Base-by-base conservation (phyloP, 2,113 vertebrate genomes). In the Egretta garzetta region DNA sequence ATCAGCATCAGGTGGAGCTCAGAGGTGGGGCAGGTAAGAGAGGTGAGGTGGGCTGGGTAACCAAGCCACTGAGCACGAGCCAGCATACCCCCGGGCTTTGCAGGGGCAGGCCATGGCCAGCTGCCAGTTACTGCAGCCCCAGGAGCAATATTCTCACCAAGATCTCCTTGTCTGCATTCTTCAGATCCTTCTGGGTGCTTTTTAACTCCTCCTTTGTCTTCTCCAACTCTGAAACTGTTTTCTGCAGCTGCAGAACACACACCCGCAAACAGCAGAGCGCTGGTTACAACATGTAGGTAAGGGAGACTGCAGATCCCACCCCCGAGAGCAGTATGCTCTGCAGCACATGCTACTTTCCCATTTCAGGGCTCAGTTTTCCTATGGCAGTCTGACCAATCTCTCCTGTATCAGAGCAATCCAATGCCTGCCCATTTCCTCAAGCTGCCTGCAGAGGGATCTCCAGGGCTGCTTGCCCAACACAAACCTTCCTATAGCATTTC, bases 131-230 rank as follows among this genome's bases (percentile, higher is more conserved):
- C 86, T 91, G 75, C 72, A 86, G 60, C 24, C 72, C 8, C 1
- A 94, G 62, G 56, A 94, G 80, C 9, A 6, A 77, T 39, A 55
- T 50, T 91, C 97, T 98, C 94, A 99, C 99, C 92, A 94, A 95
- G 68, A 99, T 99, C 96, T 99, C 99, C 95, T 98, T 99, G 96
- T 99, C 99, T 4, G 99, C 98, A 49, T 81, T 98, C 88, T 97
- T 97, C 96, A 99, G 97, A 95, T 99, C 99, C 20, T 98, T 99
- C 96, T 99, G 99, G 52, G 99, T 96, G 52, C 98, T 98, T 92
- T 94, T 98, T 96, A 99, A 98, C 24, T 99, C 99, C 33, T 99
- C 98, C 72, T 97, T 98, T 41, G 96, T 94, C 94, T 98, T 98
- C 94, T 97, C 98, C 95, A 98, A 83, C 63, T 99, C 99, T 43